Evolutionary conservation across 2,888 invertebrate species (phyloP), one percentile per base, ranked within the genome.

Genomic region (Notodonta ziczac): DNA sequence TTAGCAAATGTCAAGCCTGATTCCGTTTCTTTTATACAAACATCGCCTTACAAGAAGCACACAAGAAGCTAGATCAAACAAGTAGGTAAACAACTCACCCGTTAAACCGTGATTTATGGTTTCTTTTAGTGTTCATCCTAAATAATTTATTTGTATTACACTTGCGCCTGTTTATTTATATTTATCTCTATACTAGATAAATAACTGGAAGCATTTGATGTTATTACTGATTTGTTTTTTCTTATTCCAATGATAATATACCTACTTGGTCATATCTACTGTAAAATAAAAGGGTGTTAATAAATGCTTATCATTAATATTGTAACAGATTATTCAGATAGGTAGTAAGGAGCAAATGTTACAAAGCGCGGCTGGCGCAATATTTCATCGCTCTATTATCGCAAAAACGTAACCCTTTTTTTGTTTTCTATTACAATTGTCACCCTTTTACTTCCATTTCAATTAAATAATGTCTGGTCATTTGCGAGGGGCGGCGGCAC

Each of bases 391-490:
- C 78, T 73, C 71, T 77, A 81, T 85, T 87, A 79, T 84, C 77
- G 85, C 85, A 89, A 91, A 91, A 90, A 87, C 78, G 81, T 82
- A 85, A 90, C 89, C 91, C 92, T 88, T 93, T 92, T 84, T 90
- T 90, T 88, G 88, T 89, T 89, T 92, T 91, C 87, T 91, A 91
- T 89, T 87, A 88, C 93, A 89, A 92, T 93, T 91, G 93, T 93
- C 93, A 93, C 93, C 93, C 93, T 92, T 93, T 93, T 78, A 88
- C 87, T 91, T 89, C 81, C 81, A 91, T 90, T 93, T 93, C 93
- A 93, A 93, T 93, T 93, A 93, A 93, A 93, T 93, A 93, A 93
- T 93, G 92, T 93, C 92, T 93, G 93, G 93, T 93, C 93, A 93
- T 92, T 93, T 91, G 92, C 87, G 89, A 85, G 87, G 83, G 87